Conservation (phyloP, 2,888 invertebrate species). For the Digitonthophagus gazella region DNA sequence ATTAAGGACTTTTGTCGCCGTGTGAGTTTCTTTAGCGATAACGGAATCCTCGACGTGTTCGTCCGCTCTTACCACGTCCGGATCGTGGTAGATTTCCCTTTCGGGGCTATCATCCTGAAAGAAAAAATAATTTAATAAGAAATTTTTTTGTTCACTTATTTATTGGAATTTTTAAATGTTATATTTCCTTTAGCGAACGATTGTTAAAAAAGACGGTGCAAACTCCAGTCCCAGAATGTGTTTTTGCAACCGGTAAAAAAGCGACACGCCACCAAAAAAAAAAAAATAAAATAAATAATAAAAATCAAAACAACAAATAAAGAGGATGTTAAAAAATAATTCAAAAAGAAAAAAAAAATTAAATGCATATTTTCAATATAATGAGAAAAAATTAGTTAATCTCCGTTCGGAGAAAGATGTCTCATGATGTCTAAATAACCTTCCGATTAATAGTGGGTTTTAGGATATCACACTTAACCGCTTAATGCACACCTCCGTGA, state of each 20-base stretch:
- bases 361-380: no score
- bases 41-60: slow-evolving; percentile 56
- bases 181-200: no score
- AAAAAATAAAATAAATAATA: not conserved
- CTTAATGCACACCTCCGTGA: no score
- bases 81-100: slow-evolving; percentile 70
- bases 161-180: no score
- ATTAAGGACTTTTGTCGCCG: slow-evolving; percentile 81
- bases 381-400: no score
- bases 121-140: slow-evolving; percentile 11
- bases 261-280: slow-evolving; percentile 4
- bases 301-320: not conserved
- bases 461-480: no score
- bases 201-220: slow-evolving; percentile 2
- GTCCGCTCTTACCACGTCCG: slow-evolving; percentile 66
- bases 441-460: no score
- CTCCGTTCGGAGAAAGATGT: no score
- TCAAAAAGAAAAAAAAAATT: slow-evolving; percentile 3
- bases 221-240: not conserved
- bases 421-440: no score
- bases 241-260: not conserved
- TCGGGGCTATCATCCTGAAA: slow-evolving; percentile 65
- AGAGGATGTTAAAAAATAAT: not conserved
- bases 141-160: no score
- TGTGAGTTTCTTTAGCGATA: slow-evolving; percentile 61